These are phyloP conservation scores for Caenorhabditis remanei DNA, from an alignment of 1,140 invertebrate species.

Conservation along the genomic window DNA sequence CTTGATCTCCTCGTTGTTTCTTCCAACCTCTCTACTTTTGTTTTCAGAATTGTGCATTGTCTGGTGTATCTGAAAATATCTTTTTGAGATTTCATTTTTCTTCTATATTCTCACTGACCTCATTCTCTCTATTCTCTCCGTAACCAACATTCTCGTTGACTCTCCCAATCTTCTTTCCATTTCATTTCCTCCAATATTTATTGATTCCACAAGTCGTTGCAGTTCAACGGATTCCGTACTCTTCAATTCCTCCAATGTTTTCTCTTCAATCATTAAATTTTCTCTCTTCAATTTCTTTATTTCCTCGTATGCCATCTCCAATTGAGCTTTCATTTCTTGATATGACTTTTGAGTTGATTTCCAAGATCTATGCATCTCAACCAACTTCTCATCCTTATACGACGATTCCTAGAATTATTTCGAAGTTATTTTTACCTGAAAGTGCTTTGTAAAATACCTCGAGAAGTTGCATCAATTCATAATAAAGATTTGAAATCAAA, in stretches of 20 bases:
- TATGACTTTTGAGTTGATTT: conserved; percentile 37
- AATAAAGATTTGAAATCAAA: conserved; percentile 65
- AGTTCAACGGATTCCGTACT: conserved; percentile 42
- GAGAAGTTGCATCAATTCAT: conserved; percentile 62
- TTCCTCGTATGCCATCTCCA: conserved; percentile 61
- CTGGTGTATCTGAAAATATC: conserved; percentile 13
- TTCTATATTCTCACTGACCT: conserved; percentile 9
- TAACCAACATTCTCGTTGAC: conserved; percentile 62
- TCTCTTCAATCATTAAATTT: conserved; percentile 36
- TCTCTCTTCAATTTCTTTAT: conserved; percentile 32
- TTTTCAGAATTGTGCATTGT: conserved; percentile 28
- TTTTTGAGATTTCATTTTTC: not conserved
- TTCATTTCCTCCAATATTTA: conserved; percentile 59
- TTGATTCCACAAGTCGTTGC: conserved; percentile 56
- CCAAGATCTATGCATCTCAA: conserved; percentile 60
- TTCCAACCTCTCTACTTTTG: conserved; percentile 18
- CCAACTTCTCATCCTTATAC: conserved; percentile 63
- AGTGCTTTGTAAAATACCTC: not conserved
- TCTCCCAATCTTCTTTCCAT: conserved; percentile 63
- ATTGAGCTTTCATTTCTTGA: conserved; percentile 60
- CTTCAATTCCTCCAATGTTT: not conserved
- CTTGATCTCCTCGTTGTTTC: conserved; percentile 37
- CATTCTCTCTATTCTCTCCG: conserved; percentile 53
- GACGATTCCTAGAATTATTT: conserved; percentile 59
- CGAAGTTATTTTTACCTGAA: not conserved